Conservation (phyloP, 2,797 vertebrate genomes). For the Adelosebastes latens region DNA sequence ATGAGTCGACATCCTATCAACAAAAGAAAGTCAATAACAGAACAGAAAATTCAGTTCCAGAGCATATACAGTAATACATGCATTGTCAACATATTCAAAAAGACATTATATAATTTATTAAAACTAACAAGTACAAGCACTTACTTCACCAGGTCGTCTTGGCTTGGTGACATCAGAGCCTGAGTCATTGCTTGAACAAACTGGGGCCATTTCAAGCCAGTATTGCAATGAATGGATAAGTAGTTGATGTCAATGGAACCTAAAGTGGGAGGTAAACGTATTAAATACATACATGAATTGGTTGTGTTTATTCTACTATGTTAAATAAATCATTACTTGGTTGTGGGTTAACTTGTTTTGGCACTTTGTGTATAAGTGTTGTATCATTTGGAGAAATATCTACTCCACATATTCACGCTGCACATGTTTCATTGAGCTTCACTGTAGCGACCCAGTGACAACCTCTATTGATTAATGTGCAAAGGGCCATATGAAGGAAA, state of each 20-base stretch:
- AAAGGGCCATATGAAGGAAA: neutral
- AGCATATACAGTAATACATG: neutral
- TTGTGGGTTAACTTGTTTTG: neutral
- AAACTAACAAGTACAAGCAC: constrained; percentile 7
- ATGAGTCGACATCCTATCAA: neutral
- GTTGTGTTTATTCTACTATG: neutral
- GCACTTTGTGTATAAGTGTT: neutral
- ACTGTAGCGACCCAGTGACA: neutral
- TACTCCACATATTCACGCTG: neutral
- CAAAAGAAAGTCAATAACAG: neutral
- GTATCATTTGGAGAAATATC: neutral
- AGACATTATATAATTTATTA: neutral
- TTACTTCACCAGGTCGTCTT: constrained; percentile 76
- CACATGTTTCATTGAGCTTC: neutral
- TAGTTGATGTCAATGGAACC: constrained; percentile 56
- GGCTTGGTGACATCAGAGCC: constrained; percentile 58
- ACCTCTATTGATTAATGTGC: too few species aligned
- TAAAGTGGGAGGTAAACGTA: constrained; percentile 29
- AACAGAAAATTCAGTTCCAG: neutral
- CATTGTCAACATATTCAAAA: neutral
- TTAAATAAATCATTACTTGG: neutral
- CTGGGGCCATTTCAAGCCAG: constrained; percentile 70
- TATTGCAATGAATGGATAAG: constrained; percentile 61
- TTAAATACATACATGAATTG: neutral
- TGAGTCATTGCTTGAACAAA: constrained; percentile 54